These are phyloP conservation scores for Leucania comma DNA, from an alignment of 2,888 invertebrate genomes.

Conservation along the genomic window DNA sequence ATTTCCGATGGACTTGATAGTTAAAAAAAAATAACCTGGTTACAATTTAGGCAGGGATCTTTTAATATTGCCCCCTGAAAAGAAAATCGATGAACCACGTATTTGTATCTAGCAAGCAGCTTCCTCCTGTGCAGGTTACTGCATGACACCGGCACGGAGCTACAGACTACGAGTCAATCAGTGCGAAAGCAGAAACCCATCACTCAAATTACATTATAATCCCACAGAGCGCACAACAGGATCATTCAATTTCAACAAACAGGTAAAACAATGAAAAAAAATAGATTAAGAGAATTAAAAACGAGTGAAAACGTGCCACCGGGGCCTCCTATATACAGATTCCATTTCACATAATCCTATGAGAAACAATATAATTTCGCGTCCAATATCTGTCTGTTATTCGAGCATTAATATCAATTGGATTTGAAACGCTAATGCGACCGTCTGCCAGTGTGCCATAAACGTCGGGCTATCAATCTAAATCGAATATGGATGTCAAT, in stretches of 20 bases:
- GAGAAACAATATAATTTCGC: constrained; percentile 32
- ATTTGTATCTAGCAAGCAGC: background rate
- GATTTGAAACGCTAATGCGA: constrained; percentile 40
- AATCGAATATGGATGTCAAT: constrained; percentile 48
- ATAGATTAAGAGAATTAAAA: constrained; percentile 41
- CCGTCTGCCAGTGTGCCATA: constrained; percentile 14
- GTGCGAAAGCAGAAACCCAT: background rate
- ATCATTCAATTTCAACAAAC: background rate
- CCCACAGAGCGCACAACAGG: background rate
- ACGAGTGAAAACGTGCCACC: constrained; percentile 13
- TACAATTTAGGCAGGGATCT: too few species aligned
- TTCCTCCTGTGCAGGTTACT: too few species aligned
- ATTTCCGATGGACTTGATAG: too few species aligned
- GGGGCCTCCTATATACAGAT: constrained; percentile 6
- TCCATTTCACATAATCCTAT: constrained; percentile 30
- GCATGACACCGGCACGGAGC: background rate
- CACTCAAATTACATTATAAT: constrained; percentile 13
- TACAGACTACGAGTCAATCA: background rate
- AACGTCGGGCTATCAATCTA: constrained; percentile 46
- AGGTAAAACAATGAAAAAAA: constrained; percentile 14
- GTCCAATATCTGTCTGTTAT: constrained; percentile 26
- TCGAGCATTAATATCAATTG: constrained; percentile 48
- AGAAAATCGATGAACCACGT: background rate
- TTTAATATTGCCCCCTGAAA: too few species aligned
- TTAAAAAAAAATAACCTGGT: too few species aligned